Percentiles rank a stretch among this genome's conserved stretches.
Conservation (phyloP, 2,888 invertebrate genomes). For the Cryptosula pallasiana region DNA sequence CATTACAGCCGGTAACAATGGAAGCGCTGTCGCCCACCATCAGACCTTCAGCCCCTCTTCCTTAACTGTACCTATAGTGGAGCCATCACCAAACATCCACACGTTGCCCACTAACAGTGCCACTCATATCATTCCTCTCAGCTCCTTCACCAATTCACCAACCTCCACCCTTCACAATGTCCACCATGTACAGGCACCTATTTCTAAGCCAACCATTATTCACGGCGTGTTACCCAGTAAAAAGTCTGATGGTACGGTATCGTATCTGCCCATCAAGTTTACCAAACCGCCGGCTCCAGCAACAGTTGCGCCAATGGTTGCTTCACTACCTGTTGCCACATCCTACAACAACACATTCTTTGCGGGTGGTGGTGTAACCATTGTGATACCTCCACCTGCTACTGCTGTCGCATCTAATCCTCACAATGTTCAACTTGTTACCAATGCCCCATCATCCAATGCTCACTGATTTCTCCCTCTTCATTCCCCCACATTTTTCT, state of each 20-base stretch:
- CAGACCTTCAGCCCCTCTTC: not conserved
- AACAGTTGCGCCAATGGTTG: not conserved
- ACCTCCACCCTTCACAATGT: not conserved
- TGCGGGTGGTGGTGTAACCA: not conserved
- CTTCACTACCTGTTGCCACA: not conserved
- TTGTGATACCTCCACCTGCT: conserved; percentile 12
- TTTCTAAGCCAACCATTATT: not conserved
- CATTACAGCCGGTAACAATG: not conserved
- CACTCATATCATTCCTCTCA: not conserved
- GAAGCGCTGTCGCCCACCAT: not conserved
- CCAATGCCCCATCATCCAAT: no score
- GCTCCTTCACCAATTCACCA: not conserved
- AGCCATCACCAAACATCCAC: not conserved
- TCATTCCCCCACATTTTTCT: no score
- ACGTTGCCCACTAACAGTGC: not conserved
- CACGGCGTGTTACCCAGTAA: not conserved
- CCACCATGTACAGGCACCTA: not conserved
- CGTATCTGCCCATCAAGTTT: conserved; percentile 1
- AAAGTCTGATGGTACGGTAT: not conserved
- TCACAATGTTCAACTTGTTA: not conserved
- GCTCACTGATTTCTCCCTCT: no score
- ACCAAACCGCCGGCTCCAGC: not conserved
- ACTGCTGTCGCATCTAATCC: not conserved
- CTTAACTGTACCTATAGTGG: not conserved
- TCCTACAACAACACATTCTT: not conserved